Base-by-base conservation (phyloP, 1,140 invertebrate genomes). In the Macrotrachela quadricornifera region DNA sequence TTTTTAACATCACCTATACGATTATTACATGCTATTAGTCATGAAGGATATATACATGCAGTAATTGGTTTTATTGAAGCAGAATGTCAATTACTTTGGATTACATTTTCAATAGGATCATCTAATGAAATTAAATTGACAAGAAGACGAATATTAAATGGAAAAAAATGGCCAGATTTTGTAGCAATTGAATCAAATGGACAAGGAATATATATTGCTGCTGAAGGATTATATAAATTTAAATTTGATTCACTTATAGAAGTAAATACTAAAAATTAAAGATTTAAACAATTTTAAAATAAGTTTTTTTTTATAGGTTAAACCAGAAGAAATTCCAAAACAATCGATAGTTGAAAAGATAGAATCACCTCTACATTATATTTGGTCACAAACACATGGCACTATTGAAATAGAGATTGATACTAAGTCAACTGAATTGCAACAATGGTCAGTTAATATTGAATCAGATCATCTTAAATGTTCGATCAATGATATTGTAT, bases 141-240 rank as follows among this genome's bases (percentile, higher is more conserved):
- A 30, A 30, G 21, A 30, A 30, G 8, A 30, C 2, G 21, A 30
- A 30, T 30, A 30, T 30, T 30, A 30, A 30, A 30, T 30, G 21
- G 21, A 30, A 30, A 30, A 30, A 30, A 30, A 30, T 30, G 21
- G 40, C 58, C 79, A 1, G 74, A 80, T 56, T 82, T 80, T 66
- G 74, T 74, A 46, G 70, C 74, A 14, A 66, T 83, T 46, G 79
- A 81, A 61, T 71, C 71, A 16, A 70, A 66, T 56, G 78, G 76
- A 58, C 59, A 64, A 37, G 68, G 73, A 56, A 51, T 61, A 2
- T 75, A 78, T 59, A 52, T 81, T 40, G 76, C 74, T n/a, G 76
- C 75, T 49, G 77, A 79, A 56, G 72, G 74, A 50, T 65, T 70
- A 39, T 77, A 76, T 56, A 72, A 72, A 54, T 75, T 80, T 57